A percentile compares a stretch with the other conserved stretches of the same genome.
These are phyloP conservation scores for Heliconius erato DNA, from an alignment of 2,888 invertebrate species.

Conservation along the genomic window DNA sequence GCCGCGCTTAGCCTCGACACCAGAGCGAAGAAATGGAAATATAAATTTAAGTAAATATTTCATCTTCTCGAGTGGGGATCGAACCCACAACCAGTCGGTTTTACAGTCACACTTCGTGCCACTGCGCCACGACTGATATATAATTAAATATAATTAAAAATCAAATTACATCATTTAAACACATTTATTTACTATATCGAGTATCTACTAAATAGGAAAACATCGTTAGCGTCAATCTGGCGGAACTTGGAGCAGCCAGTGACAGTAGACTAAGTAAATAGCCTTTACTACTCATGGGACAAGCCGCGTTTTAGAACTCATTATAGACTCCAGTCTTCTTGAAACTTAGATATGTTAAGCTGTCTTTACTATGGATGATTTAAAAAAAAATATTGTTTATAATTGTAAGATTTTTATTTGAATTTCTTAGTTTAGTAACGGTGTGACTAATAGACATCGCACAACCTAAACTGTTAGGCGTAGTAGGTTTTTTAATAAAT, in stretches of 20 bases:
- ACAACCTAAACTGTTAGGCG: too few relatives aligned
- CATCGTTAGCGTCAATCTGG: conserved; percentile 15
- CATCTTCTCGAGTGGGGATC: too few relatives aligned
- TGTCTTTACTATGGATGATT: background rate
- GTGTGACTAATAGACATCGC: background rate
- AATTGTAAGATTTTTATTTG: background rate
- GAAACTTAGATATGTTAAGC: conserved; percentile 6
- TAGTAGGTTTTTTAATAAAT: too few relatives aligned
- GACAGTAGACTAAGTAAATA: conserved; percentile 35
- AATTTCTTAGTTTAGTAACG: background rate
- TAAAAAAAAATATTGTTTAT: background rate
- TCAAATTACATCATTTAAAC: too few relatives aligned
- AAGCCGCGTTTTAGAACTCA: conserved; percentile 34
- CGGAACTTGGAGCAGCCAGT: conserved; percentile 19
- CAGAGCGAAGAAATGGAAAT: too few relatives aligned
- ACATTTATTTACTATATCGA: background rate
- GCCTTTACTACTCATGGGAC: conserved; percentile 32
- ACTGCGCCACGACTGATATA: too few relatives aligned
- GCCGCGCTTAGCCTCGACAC: too few relatives aligned
- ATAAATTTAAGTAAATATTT: too few relatives aligned
- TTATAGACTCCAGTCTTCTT: conserved; percentile 24
- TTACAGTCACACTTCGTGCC: too few relatives aligned
- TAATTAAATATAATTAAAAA: background rate
- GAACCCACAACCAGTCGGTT: too few relatives aligned
- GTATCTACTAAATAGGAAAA: background rate